Base-by-base conservation (phyloP, 2,888 invertebrate species). In the Perizoma flavofasciatum region DNA sequence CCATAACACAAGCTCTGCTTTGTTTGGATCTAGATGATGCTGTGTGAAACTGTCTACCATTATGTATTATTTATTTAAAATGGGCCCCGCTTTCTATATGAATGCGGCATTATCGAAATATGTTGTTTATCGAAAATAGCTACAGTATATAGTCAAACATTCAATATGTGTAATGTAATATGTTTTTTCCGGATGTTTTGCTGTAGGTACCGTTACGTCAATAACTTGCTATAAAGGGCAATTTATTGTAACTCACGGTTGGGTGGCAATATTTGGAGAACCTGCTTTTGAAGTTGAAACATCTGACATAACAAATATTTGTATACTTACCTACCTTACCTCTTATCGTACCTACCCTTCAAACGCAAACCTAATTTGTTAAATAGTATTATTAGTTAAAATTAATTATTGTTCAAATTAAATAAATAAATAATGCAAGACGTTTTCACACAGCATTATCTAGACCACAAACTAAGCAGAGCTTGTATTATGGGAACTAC, bases 81-180 rank as follows among this genome's bases (percentile, higher is more conserved):
- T n/a, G n/a, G 22, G 22, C 22, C 6, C 33, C 40, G 46, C 37
- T 37, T 37, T 37, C 37, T 56, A 45, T 7, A 10, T 9, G 48
- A 32, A 39, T 49, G 41, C 43, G 41, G 48, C 54, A 54, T 46
- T 22, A n/a, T 37, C 50, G 51, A 43, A 54, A 61, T 56, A 65
- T 68, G 61, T 68, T 64, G 48, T 51, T 58, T 44, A 60, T 59
- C 59, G 58, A 68, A 68, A 65, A 68, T 65, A 63, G 61, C 66
- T 63, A 66, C 59, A 55, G 64, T 58, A 54, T 57, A 61, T 51
- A 61, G 57, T 61, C 50, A 58, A 59, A 57, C 62, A 54, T 43
- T 51, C 58, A 22, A 22, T 60, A 50, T 63, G 51, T 61, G 62
- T 61, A 63, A 65, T 63, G 62, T 65, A 55, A 65, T 65, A 65